Evolutionary conservation across 2,113 vertebrate species (phyloP).

Genomic region (Pterocles orientalis): DNA sequence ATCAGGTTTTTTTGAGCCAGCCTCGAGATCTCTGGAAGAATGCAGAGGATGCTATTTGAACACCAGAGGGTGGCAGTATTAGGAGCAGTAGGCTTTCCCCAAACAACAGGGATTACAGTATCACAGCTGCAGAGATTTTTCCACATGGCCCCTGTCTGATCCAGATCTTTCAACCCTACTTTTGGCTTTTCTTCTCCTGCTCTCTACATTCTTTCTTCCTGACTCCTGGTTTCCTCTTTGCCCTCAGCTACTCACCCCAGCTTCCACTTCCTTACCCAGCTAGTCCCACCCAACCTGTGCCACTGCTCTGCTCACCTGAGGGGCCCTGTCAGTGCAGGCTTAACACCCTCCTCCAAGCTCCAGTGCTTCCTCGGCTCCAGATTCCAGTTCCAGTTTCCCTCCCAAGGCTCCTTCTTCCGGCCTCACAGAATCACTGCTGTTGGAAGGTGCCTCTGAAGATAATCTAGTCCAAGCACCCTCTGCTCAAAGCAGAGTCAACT

Average conservation of each 20-base stretch:
- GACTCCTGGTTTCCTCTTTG: not conserved
- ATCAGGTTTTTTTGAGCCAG: not conserved
- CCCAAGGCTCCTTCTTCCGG: not conserved
- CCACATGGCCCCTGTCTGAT: not conserved
- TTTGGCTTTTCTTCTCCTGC: not conserved
- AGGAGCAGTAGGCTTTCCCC: not conserved
- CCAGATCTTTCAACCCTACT: not conserved
- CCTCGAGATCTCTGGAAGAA: not conserved
- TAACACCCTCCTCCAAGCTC: not conserved
- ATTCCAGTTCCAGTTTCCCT: not conserved
- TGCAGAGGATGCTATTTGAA: not conserved
- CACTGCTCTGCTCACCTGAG: not conserved
- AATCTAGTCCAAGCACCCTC: not conserved
- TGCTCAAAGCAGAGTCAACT: not conserved
- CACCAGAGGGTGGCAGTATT: not conserved
- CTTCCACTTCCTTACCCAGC: not conserved
- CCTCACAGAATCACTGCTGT: not conserved
- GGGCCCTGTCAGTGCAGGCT: not conserved
- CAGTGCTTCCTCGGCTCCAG: not conserved
- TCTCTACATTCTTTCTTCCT: not conserved
- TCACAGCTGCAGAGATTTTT: not conserved
- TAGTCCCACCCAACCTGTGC: not conserved
- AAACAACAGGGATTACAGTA: not conserved
- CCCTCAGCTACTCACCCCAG: not conserved
- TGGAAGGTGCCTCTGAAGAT: not conserved